A percentile compares a stretch with the other conserved stretches of the same genome.
Evolutionary conservation across 2,888 invertebrate species (phyloP).

Genomic region (Rhorus exstirpatorius): DNA sequence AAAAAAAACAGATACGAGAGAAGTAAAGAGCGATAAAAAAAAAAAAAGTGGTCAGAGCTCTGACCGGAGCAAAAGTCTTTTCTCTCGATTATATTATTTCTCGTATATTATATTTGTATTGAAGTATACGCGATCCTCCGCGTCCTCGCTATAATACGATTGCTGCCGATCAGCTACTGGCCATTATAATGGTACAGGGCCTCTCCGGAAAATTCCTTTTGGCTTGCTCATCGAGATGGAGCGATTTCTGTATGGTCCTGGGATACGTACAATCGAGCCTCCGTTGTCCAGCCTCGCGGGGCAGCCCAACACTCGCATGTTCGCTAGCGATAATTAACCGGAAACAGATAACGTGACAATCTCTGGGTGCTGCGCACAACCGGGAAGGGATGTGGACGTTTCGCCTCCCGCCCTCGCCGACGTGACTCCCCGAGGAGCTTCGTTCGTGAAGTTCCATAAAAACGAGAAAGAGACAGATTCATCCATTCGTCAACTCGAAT

Average conservation of each 20-base stretch:
- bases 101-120: no score
- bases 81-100: no score
- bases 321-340: conserved; percentile 79
- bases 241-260: background rate
- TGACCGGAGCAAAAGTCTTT: no score
- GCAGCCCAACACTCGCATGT: conserved; percentile 48
- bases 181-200: no score
- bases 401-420: conserved; percentile 81
- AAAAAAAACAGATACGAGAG: no score
- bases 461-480: conserved; percentile 29
- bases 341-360: conserved; percentile 83
- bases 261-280: conserved; percentile 1
- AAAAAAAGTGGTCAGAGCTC: no score
- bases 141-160: no score
- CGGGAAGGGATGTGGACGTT: conserved; percentile 78
- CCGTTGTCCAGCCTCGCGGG: conserved; percentile 15
- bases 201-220: no score
- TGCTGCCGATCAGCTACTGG: no score
- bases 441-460: conserved; percentile 45
- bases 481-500: conserved; percentile 39
- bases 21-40: no score
- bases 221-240: no score
- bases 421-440: conserved; percentile 62
- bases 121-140: no score
- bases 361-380: conserved; percentile 77